A percentile compares a stretch with the other conserved stretches of the same genome.
phyloP scores from a whole-genome alignment of 2,113 vertebrate genomes.

The Numida meleagris region DNA sequence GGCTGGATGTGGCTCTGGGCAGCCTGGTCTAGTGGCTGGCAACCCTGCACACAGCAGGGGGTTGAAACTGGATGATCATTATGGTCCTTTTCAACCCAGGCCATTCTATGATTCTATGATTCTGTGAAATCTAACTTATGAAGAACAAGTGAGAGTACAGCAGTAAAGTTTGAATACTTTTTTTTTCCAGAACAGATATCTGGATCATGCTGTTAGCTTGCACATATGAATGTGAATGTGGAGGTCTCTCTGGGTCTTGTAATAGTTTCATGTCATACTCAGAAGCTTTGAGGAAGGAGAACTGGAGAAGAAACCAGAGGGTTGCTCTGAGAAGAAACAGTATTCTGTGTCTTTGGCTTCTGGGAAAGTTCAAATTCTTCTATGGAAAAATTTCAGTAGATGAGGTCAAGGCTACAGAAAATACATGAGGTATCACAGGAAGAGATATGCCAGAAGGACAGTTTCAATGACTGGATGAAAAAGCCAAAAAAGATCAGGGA shows the following conservation, averaged over 20 bases:
- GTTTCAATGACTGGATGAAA: neutral
- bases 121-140: neutral
- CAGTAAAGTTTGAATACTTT: neutral
- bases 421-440: neutral
- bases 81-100: too few species aligned
- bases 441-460: neutral
- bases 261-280: neutral
- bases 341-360: neutral
- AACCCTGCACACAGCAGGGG: too few species aligned
- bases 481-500: neutral
- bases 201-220: neutral
- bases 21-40: too few species aligned
- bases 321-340: neutral
- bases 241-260: neutral
- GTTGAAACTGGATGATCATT: too few species aligned
- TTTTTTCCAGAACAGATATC: neutral
- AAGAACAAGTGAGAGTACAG: neutral
- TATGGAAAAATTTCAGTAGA: neutral
- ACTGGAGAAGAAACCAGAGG: neutral
- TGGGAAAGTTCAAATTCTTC: neutral
- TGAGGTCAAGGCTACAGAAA: neutral
- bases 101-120: too few species aligned
- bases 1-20: too few species aligned
- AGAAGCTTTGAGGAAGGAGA: neutral
- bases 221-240: neutral